phyloP scores from a whole-genome alignment of 2,888 invertebrate genomes.

The Nipponacmea schrenckii region DNA sequence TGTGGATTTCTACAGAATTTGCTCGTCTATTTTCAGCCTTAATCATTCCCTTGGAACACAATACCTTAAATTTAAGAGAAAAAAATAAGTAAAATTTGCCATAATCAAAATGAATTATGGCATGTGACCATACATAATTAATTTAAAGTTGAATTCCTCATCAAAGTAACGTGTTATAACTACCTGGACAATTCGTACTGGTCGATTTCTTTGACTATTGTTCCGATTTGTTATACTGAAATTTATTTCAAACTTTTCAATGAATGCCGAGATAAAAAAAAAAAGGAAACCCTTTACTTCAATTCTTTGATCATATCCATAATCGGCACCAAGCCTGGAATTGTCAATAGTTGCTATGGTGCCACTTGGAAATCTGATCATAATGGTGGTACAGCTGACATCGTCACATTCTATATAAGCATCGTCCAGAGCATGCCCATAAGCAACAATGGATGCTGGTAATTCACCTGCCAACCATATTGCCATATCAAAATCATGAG shows the following conservation, averaged over 20 bases:
- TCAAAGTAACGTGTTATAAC: no score
- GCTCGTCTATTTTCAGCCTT: conserved; percentile 14
- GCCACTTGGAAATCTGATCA: conserved; percentile 27
- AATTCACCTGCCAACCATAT: conserved; percentile 33
- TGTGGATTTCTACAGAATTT: conserved; percentile 7
- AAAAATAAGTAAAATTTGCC: neutral
- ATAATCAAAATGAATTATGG: no score
- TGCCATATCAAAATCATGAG: conserved; percentile 36
- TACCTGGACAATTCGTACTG: no score
- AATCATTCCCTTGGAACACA: conserved; percentile 22
- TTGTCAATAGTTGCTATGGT: conserved; percentile 23
- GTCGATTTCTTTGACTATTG: no score
- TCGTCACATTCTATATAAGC: conserved; percentile 17
- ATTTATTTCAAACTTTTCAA: no score
- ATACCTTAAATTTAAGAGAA: conserved; percentile 13
- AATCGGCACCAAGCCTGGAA: conserved; percentile 8
- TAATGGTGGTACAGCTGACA: conserved; percentile 24
- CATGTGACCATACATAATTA: no score
- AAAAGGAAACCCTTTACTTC: conserved; percentile 5
- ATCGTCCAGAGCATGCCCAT: conserved; percentile 18
- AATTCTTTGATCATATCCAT: conserved; percentile 19
- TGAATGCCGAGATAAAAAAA: no score
- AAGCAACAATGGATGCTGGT: conserved; percentile 30
- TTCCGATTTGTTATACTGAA: no score
- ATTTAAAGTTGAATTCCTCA: no score